phyloP scores from a whole-genome alignment of 2,888 invertebrate genomes.

The Agrochola circellaris region DNA sequence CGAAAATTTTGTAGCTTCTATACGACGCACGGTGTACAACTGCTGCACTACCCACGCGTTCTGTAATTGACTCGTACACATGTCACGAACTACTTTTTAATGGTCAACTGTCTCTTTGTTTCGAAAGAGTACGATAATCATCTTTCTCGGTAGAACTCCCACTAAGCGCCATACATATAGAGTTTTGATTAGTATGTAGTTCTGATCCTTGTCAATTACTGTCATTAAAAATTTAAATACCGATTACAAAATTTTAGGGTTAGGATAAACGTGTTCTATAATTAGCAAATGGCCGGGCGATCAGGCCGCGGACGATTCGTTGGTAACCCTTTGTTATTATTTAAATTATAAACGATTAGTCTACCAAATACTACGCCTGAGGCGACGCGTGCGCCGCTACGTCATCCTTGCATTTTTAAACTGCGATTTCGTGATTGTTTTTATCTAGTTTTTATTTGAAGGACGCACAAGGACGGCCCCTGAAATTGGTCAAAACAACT shows the following conservation, averaged over 20 bases:
- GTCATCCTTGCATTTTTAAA: conserved; percentile 76
- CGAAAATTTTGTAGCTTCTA: conserved; percentile 49
- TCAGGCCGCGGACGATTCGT: conserved; percentile 68
- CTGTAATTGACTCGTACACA: conserved; percentile 70
- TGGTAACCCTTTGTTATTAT: conserved; percentile 79
- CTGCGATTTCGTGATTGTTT: conserved; percentile 73
- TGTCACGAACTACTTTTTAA: conserved; percentile 70
- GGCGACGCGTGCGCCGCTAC: conserved; percentile 75
- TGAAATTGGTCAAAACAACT: conserved; percentile 61
- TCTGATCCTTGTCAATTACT: conserved; percentile 55
- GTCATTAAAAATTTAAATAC: conserved; percentile 59
- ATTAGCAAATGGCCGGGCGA: conserved; percentile 72
- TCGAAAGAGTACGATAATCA: conserved; percentile 62
- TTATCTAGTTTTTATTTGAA: conserved; percentile 72
- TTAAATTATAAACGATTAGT: conserved; percentile 81
- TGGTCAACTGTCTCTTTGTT: conserved; percentile 71
- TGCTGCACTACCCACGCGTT: conserved; percentile 50
- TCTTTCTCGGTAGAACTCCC: conserved; percentile 64
- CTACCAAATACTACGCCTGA: conserved; percentile 71
- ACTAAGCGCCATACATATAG: conserved; percentile 46
- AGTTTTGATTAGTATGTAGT: conserved; percentile 57
- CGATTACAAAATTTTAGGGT: conserved; percentile 60
- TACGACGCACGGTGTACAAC: conserved; percentile 49
- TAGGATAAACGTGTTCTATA: conserved; percentile 69
- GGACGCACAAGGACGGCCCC: conserved; percentile 72